A percentile compares a stretch with the other conserved stretches of the same genome.
These are phyloP conservation scores for Eulimnadia texana DNA, from an alignment of 1,140 invertebrate species.

Conservation along the genomic window DNA sequence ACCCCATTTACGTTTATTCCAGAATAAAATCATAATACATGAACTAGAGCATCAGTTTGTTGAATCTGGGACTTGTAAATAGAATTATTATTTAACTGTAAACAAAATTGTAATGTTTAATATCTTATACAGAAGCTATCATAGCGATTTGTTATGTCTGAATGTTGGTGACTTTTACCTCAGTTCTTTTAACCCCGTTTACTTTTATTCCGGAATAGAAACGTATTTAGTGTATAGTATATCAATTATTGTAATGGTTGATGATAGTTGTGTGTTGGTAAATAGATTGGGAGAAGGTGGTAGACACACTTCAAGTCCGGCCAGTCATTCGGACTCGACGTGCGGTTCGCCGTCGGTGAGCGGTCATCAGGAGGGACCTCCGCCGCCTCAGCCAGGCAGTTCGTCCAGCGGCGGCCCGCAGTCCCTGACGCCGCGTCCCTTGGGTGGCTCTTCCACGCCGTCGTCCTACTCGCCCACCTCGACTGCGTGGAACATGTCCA, in stretches of 20 bases:
- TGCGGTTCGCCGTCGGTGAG: slow-evolving; percentile 14
- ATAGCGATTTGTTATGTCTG: too few species aligned
- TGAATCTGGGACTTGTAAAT: too few species aligned
- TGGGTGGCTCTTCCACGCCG: background rate
- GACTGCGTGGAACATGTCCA: slow-evolving; percentile 2
- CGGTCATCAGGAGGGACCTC: slow-evolving; percentile 18
- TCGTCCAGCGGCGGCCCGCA: background rate
- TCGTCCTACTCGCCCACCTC: background rate
- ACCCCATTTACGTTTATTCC: background rate
- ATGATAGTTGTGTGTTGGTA: background rate
- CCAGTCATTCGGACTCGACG: slow-evolving; percentile 20
- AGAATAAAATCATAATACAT: background rate
- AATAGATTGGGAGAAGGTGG: slow-evolving; percentile 9
- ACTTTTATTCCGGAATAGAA: too few species aligned
- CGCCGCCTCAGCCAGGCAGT: background rate
- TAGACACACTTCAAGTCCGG: slow-evolving; percentile 22
- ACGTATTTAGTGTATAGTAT: too few species aligned
- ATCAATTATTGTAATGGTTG: too few species aligned
- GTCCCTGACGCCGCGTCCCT: background rate
- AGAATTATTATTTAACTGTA: background rate
- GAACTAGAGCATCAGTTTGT: too few species aligned
- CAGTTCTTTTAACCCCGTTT: too few species aligned
- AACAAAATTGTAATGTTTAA: background rate
- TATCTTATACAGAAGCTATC: background rate
- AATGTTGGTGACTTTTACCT: too few species aligned